Evolutionary conservation across 2,888 invertebrate genomes (phyloP).

Genomic region (Watsonalla cultraria): DNA sequence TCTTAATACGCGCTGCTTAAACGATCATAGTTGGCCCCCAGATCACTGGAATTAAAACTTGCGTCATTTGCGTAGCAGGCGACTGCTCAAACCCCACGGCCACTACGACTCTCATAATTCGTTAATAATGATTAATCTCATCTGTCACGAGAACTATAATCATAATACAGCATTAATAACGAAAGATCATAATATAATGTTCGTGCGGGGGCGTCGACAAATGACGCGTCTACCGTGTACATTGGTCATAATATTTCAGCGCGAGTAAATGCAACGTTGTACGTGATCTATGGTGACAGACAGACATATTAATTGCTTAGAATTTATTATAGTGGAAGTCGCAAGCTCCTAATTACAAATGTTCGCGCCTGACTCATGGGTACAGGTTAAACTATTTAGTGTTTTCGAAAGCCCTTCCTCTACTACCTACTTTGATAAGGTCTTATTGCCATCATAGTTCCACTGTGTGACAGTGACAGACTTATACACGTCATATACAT

Average conservation of each 20-base stretch:
- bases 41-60: too few relatives aligned
- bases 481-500: too few relatives aligned
- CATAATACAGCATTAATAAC: slow-evolving; percentile 4
- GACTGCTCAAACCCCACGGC: too few relatives aligned
- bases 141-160: slow-evolving; percentile 6
- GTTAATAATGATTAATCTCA: not conserved
- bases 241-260: slow-evolving; percentile 69
- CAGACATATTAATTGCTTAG: slow-evolving; percentile 75
- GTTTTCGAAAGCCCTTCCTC: too few relatives aligned
- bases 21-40: too few relatives aligned
- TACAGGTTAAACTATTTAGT: too few relatives aligned
- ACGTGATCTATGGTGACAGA: slow-evolving; percentile 72
- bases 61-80: too few relatives aligned
- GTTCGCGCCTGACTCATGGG: slow-evolving; percentile 42
- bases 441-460: too few relatives aligned
- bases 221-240: slow-evolving; percentile 38
- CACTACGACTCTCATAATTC: too few relatives aligned
- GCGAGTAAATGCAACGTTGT: slow-evolving; percentile 54
- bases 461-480: too few relatives aligned
- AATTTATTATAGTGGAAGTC: slow-evolving; percentile 71
- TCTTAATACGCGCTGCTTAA: too few relatives aligned
- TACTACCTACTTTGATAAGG: too few relatives aligned
- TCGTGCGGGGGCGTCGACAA: slow-evolving; percentile 38
- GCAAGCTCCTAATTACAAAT: slow-evolving; percentile 62
- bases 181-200: slow-evolving; percentile 1